Percentiles rank a stretch among this genome's conserved stretches.
phyloP scores from a whole-genome alignment of 2,888 invertebrate genomes.

The Monopis laevigella region DNA sequence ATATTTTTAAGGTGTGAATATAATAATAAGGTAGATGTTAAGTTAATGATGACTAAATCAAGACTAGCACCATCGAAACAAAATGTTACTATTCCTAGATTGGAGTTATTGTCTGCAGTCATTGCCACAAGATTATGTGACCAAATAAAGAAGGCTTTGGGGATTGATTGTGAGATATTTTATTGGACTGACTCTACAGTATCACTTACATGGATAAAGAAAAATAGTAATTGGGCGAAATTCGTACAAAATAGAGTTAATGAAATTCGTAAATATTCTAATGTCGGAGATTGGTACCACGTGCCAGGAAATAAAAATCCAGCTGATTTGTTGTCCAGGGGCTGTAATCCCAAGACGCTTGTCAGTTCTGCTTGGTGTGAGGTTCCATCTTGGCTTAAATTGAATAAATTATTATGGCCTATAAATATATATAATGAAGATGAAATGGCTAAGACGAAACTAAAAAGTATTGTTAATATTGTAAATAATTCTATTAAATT shows the following conservation, averaged over 20 bases:
- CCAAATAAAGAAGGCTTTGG: no score
- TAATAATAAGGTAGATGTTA: neutral
- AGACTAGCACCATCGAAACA: constrained; percentile 5
- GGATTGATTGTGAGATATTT: neutral
- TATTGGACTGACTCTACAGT: constrained; percentile 5
- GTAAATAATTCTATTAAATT: neutral
- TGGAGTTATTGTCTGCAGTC: constrained; percentile 9
- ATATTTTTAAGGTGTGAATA: neutral
- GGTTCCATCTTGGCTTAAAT: constrained; percentile 10
- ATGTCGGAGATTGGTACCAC: constrained; percentile 7
- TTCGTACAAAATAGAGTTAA: constrained; percentile 13
- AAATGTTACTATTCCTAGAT: constrained; percentile 7
- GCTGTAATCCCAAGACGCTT: constrained; percentile 9
- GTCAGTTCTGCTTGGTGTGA: constrained; percentile 9
- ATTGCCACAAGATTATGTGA: constrained; percentile 5
- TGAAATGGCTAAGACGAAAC: neutral
- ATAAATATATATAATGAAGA: neutral
- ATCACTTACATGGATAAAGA: neutral
- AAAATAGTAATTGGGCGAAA: neutral
- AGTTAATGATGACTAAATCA: constrained; percentile 1
- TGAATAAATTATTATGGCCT: neutral
- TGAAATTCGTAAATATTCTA: constrained; percentile 5
- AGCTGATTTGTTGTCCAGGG: constrained; percentile 11
- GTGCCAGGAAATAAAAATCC: constrained; percentile 11
- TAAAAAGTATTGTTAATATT: neutral